Conservation (phyloP, 2,888 invertebrate genomes). For the Monochamus alternatus region DNA sequence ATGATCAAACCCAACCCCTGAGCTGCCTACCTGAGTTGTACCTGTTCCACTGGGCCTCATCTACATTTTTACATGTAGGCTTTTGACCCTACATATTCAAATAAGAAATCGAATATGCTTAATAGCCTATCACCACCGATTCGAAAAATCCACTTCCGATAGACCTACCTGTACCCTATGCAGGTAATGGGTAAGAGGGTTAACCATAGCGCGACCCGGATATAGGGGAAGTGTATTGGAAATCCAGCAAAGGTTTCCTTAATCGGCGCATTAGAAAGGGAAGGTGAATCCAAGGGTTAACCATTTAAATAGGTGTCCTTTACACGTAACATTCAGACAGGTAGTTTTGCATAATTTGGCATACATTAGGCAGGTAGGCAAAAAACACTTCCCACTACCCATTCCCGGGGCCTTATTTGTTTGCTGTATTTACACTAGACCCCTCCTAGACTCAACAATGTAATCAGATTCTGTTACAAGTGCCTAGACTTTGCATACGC, state of each 20-base stretch:
- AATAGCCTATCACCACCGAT: conserved; percentile 70
- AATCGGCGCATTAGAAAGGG: conserved; percentile 48
- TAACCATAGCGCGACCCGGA: conserved; percentile 17
- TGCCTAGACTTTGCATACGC: conserved; percentile 44
- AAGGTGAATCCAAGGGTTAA: conserved; percentile 61
- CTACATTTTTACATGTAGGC: conserved; percentile 69
- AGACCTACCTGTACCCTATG: conserved; percentile 50
- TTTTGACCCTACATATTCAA: conserved; percentile 70
- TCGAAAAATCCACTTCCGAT: conserved; percentile 56
- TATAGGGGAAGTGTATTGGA: conserved; percentile 41
- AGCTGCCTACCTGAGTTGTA: conserved; percentile 32
- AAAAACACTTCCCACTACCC: conserved; percentile 66
- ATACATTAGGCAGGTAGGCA: conserved; percentile 72
- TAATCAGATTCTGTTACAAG: conserved; percentile 49
- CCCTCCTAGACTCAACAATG: conserved; percentile 43
- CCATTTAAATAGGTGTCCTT: conserved; percentile 70
- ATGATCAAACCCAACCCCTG: conserved; percentile 10
- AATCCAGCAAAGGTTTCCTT: conserved; percentile 50
- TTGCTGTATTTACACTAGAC: conserved; percentile 41
- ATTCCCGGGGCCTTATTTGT: conserved; percentile 56
- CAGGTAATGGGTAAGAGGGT: conserved; percentile 57
- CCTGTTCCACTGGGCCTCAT: conserved; percentile 65
- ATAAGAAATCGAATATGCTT: conserved; percentile 71
- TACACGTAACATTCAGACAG: conserved; percentile 72
- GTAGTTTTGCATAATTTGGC: conserved; percentile 71